Evolutionary conservation across 1,140 invertebrate species (phyloP), one percentile per base, ranked within the genome.

Genomic region (Saccostrea glomerata): DNA sequence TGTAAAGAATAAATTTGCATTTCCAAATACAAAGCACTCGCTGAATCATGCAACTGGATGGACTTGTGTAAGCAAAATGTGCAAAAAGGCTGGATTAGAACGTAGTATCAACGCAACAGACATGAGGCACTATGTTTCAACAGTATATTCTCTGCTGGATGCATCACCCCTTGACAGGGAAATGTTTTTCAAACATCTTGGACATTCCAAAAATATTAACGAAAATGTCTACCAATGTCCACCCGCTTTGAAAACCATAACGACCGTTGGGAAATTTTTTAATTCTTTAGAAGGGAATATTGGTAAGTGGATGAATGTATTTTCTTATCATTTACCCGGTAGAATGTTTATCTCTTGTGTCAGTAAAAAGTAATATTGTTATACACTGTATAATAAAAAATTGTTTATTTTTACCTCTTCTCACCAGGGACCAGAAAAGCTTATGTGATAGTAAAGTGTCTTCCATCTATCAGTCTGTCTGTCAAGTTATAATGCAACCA

Each of bases 151-250:
- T 58, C 56, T 11, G 2, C 40, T 90, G 6, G 90, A 91, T 82
- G 66, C 90, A 11, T 84, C 86, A 56, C 77, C 86, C 6, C 23
- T 20, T 83, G 87, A 91, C n/a, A 86, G 89, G 63, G 55, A 89
- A 47, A 20, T 63, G n/a, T 89, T 89, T 66, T 90, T 87, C 70
- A 85, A 82, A 73, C 90, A 90, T 54, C 87, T 90, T 86, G 88
- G 90, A 15, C 90, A 90, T 56, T 89, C 88, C 12, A 84, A 85
- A 30, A 54, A 70, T n/a, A 88, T 90, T 12, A 90, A 89, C 55
- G 88, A 89, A 88, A 55, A 90, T 87, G 88, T 90, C 1, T 89
- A 90, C 60, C 90, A 90, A 54, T 87, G 88, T 70, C 90, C 88
- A 17, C 20, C 86, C n/a, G 90, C 82, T 12, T 15, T 89, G 13